phyloP scores from a whole-genome alignment of 2,113 vertebrate species.

The Lepidiolamprologus cunningtoni region DNA sequence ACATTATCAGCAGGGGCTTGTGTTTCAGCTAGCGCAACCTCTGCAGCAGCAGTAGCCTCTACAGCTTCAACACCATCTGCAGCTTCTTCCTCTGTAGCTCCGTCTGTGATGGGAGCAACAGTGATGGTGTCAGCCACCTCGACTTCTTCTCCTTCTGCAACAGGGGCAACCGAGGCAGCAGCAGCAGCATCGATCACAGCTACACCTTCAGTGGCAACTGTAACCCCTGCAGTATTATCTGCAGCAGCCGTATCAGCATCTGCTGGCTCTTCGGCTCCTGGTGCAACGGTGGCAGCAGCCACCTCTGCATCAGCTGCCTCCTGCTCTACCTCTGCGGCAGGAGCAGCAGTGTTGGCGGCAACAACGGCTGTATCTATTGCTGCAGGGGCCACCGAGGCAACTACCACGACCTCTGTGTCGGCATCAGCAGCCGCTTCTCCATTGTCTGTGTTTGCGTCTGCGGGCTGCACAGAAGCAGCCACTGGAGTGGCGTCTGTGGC shows the following conservation, averaged over 20 bases:
- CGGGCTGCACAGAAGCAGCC: slow-evolving; percentile 41
- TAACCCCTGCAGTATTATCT: background rate
- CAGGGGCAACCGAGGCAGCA: slow-evolving; percentile 52
- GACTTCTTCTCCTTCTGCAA: slow-evolving; percentile 48
- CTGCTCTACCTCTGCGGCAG: background rate
- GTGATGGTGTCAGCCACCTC: slow-evolving; percentile 22
- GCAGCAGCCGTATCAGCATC: slow-evolving; percentile 1
- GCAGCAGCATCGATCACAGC: slow-evolving; percentile 27
- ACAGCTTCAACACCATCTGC: slow-evolving; percentile 51
- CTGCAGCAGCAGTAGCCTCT: slow-evolving; percentile 33
- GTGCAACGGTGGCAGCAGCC: background rate
- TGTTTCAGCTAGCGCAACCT: slow-evolving; percentile 46
- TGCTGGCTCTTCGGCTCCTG: background rate
- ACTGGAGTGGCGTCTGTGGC: slow-evolving; percentile 44
- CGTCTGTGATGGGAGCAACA: slow-evolving; percentile 53
- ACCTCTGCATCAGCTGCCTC: background rate
- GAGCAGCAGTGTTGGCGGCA: background rate
- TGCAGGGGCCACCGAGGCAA: slow-evolving; percentile 30
- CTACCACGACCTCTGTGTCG: background rate
- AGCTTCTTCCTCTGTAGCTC: slow-evolving; percentile 53
- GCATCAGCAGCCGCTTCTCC: background rate
- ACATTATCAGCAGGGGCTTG: slow-evolving; percentile 62
- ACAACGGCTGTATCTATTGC: slow-evolving; percentile 10
- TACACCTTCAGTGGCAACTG: slow-evolving; percentile 13
- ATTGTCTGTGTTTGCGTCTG: background rate